A percentile compares a stretch with the other conserved stretches of the same genome.
These are phyloP conservation scores for Microcebus jonahi DNA, from an alignment of 2,113 vertebrate species.

Conservation along the genomic window DNA sequence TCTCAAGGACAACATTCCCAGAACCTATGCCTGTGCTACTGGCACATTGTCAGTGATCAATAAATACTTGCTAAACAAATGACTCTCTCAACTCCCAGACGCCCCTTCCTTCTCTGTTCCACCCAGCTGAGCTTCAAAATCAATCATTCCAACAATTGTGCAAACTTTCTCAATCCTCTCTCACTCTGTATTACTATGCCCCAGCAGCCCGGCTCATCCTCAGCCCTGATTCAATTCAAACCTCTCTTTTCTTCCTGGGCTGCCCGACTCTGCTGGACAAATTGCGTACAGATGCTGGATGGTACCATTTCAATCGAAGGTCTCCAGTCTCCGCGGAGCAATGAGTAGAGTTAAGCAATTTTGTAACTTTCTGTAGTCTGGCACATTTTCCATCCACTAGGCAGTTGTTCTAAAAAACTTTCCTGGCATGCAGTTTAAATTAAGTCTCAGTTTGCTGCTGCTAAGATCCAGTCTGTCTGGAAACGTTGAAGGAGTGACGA, in stretches of 20 bases:
- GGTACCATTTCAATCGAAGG: not conserved
- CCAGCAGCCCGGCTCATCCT: not conserved
- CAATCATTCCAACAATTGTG: not conserved
- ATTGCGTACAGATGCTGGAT: not conserved
- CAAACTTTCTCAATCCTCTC: not conserved
- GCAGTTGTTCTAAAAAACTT: conserved; percentile 38
- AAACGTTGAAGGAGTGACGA: not conserved
- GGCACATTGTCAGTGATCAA: not conserved
- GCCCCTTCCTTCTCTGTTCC: not conserved
- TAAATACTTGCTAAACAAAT: conserved; percentile 36
- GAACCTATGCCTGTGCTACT: not conserved
- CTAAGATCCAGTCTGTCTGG: not conserved
- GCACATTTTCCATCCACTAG: not conserved
- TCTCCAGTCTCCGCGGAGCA: not conserved
- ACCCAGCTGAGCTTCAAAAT: conserved; percentile 17
- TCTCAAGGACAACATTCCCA: not conserved
- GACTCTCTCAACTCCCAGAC: not conserved
- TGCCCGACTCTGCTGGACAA: not conserved
- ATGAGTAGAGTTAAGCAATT: conserved; percentile 24
- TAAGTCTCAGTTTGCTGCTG: not conserved
- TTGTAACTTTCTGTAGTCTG: not conserved
- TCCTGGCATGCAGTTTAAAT: not conserved
- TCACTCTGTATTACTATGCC: not conserved
- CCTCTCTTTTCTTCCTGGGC: conserved; percentile 21
- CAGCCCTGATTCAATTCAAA: not conserved